A percentile compares a stretch with the other conserved stretches of the same genome.
Conservation (phyloP, 2,113 vertebrate species). For the Erpornis zantholeuca region DNA sequence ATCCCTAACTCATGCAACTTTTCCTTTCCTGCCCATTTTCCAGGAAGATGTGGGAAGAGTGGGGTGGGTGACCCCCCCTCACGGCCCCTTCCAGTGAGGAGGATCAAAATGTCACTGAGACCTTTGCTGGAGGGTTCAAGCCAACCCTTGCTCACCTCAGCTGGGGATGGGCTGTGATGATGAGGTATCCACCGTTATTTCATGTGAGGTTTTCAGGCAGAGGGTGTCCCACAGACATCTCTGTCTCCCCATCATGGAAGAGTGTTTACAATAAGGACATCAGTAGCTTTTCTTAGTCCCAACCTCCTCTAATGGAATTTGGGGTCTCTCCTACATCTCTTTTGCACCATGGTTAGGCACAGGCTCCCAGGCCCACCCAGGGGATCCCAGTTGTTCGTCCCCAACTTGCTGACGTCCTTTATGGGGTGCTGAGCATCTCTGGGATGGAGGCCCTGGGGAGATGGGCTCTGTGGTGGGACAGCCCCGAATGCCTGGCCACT, state of each 20-base stretch:
- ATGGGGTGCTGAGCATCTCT: not conserved
- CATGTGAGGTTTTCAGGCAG: not conserved
- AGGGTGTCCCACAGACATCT: not conserved
- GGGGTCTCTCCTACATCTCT: not conserved
- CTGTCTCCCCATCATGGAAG: not conserved
- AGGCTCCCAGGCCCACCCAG: not conserved
- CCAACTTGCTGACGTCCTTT: not conserved
- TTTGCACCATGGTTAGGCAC: not conserved
- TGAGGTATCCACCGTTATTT: not conserved
- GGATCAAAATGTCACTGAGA: not conserved
- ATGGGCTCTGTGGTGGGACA: not conserved
- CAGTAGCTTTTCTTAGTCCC: not conserved
- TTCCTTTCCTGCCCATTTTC: not conserved
- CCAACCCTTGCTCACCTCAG: not conserved
- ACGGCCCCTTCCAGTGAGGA: rapidly evolving
- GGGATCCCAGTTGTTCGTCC: not conserved
- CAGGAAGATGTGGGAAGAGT: not conserved
- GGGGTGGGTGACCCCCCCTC: not conserved
- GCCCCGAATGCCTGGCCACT: not conserved
- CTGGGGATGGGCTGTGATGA: not conserved
- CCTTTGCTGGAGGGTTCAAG: not conserved
- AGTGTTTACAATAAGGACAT: not conserved
- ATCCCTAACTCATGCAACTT: not conserved
- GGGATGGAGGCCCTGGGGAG: not conserved
- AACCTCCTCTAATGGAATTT: not conserved